phyloP scores from a whole-genome alignment of 2,113 vertebrate genomes.

The Epinephelus lanceolatus region DNA sequence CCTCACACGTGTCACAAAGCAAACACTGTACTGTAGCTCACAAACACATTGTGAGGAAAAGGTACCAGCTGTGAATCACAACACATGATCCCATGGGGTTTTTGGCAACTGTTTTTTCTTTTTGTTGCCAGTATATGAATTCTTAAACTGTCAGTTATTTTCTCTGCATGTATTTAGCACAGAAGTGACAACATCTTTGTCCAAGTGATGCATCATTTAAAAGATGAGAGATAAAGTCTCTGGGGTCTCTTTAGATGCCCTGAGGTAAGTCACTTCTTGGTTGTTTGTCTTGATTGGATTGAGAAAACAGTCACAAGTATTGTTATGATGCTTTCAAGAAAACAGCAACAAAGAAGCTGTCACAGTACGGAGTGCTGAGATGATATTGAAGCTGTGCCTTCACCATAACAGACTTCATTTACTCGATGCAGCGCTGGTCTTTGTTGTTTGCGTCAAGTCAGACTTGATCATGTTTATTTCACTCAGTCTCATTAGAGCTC shows the following conservation, averaged over 20 bases:
- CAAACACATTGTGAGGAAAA: not conserved
- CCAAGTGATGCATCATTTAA: constrained; percentile 34
- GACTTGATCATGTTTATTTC: constrained; percentile 31
- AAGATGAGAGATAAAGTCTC: constrained; percentile 36
- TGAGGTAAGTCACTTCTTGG: constrained; percentile 1
- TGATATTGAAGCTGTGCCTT: not conserved
- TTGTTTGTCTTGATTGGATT: constrained; percentile 29
- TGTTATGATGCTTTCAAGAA: constrained; percentile 13
- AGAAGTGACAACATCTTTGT: constrained; percentile 45
- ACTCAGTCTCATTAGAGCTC: constrained; percentile 25
- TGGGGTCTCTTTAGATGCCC: constrained; percentile 33
- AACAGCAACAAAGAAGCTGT: constrained; percentile 14
- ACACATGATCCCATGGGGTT: constrained; percentile 5
- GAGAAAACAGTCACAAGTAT: constrained; percentile 11
- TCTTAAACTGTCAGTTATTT: constrained; percentile 24
- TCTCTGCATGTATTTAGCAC: constrained; percentile 24
- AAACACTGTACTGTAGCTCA: not conserved
- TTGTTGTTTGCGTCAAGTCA: not conserved
- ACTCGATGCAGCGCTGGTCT: constrained; percentile 2
- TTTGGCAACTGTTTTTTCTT: not conserved
- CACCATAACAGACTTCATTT: constrained; percentile 1
- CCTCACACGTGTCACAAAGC: constrained; percentile 1
- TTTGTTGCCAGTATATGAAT: constrained; percentile 5
- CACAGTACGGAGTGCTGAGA: not conserved
- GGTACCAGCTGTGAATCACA: constrained; percentile 19